Percentiles rank a stretch among this genome's conserved stretches.
These are phyloP conservation scores for Bombus huntii DNA, from an alignment of 1,140 invertebrate genomes.

Conservation along the genomic window DNA sequence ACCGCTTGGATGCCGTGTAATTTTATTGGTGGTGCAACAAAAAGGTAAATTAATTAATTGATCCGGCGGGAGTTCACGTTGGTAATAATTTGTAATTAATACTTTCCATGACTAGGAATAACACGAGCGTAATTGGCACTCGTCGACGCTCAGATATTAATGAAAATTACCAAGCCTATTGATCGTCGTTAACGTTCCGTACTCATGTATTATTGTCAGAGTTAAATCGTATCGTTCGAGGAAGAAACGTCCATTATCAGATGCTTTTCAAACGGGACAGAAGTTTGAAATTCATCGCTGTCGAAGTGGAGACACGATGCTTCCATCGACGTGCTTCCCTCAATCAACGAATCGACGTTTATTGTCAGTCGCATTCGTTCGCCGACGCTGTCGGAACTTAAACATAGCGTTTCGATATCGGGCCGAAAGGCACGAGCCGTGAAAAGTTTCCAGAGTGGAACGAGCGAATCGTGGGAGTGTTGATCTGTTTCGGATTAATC, in stretches of 20 bases:
- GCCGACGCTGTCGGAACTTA: background rate
- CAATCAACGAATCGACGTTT: conserved; percentile 30
- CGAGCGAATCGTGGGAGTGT: background rate
- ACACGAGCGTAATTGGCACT: background rate
- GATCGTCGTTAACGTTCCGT: background rate
- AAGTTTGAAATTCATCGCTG: conserved; percentile 25
- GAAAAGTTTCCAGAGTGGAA: conserved; percentile 17
- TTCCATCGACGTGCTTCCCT: background rate
- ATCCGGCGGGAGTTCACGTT: background rate
- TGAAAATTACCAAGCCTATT: background rate
- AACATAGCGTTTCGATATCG: conserved; percentile 25
- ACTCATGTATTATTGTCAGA: background rate
- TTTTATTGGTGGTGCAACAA: background rate
- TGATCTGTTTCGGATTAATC: background rate
- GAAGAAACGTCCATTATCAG: background rate
- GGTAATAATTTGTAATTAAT: background rate
- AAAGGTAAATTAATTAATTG: conserved; percentile 13
- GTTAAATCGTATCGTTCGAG: background rate
- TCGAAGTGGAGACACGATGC: background rate
- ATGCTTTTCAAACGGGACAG: background rate
- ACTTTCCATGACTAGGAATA: background rate
- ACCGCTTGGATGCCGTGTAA: too few relatives aligned
- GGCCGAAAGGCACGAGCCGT: conserved; percentile 5
- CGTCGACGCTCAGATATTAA: background rate
- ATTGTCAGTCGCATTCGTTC: conserved; percentile 21